Conservation (phyloP, 2,797 vertebrate species). For the Sebastes iracundus region DNA sequence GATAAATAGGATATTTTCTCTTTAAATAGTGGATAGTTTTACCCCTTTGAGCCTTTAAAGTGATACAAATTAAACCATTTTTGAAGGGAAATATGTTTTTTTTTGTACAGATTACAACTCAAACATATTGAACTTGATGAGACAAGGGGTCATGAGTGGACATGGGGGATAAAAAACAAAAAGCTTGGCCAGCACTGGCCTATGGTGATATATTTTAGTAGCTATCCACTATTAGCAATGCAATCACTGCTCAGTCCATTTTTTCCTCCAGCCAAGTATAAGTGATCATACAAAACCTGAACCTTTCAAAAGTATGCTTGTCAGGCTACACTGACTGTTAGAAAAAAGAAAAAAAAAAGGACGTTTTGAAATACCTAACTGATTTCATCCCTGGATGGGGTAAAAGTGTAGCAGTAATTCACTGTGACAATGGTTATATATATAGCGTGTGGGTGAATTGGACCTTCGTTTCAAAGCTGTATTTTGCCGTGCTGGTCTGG, state of each 20-base stretch:
- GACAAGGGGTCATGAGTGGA: neutral
- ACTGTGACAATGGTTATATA: slow-evolving; percentile 37
- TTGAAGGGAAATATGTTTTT: neutral
- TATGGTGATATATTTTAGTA: neutral
- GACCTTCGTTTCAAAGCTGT: slow-evolving; percentile 40
- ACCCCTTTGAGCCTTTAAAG: neutral
- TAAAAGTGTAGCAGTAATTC: slow-evolving; percentile 36
- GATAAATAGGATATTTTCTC: neutral
- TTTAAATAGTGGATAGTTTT: neutral
- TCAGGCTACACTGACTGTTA: slow-evolving; percentile 8
- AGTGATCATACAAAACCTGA: slow-evolving; percentile 17
- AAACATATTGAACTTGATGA: neutral
- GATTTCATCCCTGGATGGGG: slow-evolving; percentile 15
- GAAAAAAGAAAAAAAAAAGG: neutral
- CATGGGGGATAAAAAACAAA: neutral
- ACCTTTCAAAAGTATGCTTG: slow-evolving; percentile 3
- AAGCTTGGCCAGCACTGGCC: neutral
- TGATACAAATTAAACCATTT: neutral
- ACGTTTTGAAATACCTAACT: slow-evolving; percentile 17
- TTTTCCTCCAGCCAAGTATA: neutral
- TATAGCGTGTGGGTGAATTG: slow-evolving; percentile 28
- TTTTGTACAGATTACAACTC: neutral
- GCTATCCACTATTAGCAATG: neutral
- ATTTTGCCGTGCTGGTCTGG: slow-evolving; percentile 42
- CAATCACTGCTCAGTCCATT: neutral